These are phyloP conservation scores for Drosophila buzzatii DNA, from an alignment of 2,888 invertebrate species.

Conservation along the genomic window DNA sequence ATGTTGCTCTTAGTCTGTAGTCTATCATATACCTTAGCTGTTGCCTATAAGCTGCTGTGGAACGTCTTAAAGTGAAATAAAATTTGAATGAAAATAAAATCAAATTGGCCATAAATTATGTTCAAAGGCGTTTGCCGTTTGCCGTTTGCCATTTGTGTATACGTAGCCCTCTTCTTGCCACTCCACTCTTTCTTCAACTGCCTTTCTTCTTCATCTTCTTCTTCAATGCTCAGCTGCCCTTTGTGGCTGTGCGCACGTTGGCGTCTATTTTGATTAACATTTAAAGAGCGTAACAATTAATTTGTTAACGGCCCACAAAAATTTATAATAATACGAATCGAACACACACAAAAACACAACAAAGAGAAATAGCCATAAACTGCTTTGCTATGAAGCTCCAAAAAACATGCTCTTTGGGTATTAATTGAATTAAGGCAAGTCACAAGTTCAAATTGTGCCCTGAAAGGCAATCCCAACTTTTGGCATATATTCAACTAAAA, in stretches of 20 bases:
- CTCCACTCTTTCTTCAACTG: neutral
- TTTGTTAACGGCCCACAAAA: slow-evolving; percentile 56
- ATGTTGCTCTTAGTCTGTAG: no score
- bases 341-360: slow-evolving; percentile 17
- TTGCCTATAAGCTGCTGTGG: neutral
- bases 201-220: neutral
- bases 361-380: neutral
- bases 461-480: neutral
- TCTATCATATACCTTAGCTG: neutral
- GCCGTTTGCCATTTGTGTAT: slow-evolving; percentile 46
- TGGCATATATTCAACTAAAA: neutral
- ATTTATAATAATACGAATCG: slow-evolving; percentile 14
- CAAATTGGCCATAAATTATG: slow-evolving; percentile 76
- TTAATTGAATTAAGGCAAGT: neutral
- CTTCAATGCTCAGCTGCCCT: slow-evolving; percentile 19
- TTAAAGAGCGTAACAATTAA: slow-evolving; percentile 76
- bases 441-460: neutral
- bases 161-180: neutral
- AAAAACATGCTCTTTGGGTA: neutral
- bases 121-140: slow-evolving; percentile 72
- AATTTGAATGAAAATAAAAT: slow-evolving; percentile 78
- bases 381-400: slow-evolving; percentile 14
- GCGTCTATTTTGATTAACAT: slow-evolving; percentile 74
- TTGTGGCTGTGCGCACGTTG: slow-evolving; percentile 29
- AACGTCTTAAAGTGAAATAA: slow-evolving; percentile 60